Base-by-base conservation (phyloP, 2,888 invertebrate genomes). In the Disparrhopalites patrizii region DNA sequence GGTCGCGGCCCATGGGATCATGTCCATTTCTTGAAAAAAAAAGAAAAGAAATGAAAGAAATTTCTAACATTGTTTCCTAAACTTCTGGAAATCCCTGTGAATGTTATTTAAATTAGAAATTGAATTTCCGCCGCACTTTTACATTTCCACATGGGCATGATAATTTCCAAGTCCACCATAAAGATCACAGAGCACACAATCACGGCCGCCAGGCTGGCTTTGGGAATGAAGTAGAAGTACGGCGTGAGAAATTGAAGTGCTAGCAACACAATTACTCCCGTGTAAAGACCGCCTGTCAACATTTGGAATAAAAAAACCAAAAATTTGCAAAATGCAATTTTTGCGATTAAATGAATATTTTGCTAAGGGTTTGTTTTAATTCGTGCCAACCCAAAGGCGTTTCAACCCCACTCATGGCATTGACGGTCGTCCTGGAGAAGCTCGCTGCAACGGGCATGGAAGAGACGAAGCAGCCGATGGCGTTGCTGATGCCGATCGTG, bases 141-240 rank as follows among this genome's bases (percentile, higher is more conserved):
- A 20, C 89, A 86, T 75, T 83, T 84, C 91, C 92, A 93, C 50
- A 93, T 82, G 5, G 86, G 81, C 5, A 77, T 77, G 25, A 90
- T 82, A 18, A 87, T 85, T 31, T 83, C 81, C 68, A 86, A 80
- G 73, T 86, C 86, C n/a, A 73, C 86, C 85, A 93, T 87, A 77
- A 90, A 91, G 62, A 91, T 79, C 13, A 95, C 93, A 5, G 95
- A 94, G 72, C 88, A 87, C 70, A 94, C 92, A 70, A 96, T 86
- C 56, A 96, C 90, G 15, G 62, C 36, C 0, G 93, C 87, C 28
- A 96, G 82, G 0, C 91, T 87, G 0, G 94, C 85, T 77, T 86
- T 87, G 1, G 93, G 92, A 74, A 93, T 92, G 78, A 84, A 91
- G 79, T 87, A 88, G 80, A 95, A 95, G 77, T 90, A 89, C 2